Evolutionary conservation across 1,140 invertebrate species (phyloP), one percentile per base, ranked within the genome.

Genomic region (Listronotus bonariensis): DNA sequence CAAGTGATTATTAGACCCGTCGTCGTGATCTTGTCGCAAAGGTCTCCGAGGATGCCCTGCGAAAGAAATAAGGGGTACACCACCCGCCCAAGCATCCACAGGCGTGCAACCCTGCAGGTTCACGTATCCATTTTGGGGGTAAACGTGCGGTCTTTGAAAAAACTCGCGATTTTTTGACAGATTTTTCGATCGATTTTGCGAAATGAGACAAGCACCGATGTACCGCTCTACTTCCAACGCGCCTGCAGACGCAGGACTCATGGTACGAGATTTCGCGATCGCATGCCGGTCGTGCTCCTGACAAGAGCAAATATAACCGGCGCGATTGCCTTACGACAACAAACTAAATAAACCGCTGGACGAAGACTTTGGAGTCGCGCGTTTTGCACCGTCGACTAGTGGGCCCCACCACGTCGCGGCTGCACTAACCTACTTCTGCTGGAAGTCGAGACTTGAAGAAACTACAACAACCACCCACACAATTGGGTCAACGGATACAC

Each of bases 121-220:
- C 65, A 62, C 70, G 57, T 69, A 72, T 2, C 67, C 68, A 74
- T 79, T 73, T 75, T 71, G 67, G 74, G 79, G 74, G 15, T 65
- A 54, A 10, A 32, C 17, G 6, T 59, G 43, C 0, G 40, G 12
- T n/a, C 41, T 38, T 14, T 31, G 31, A 18, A 46, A 48, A 12
- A 43, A 49, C 18, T 60, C 76, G 80, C 77, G 78, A 77, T 75
- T 76, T 77, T 79, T 79, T 79, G 15, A 61, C 12, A 11, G 20
- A 17, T 56, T 64, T 69, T 74, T 70, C 32, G 63, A 60, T 10
- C 65, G 72, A 71, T 83, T 82, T 74, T 84, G 80, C 12, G 84
- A 83, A 55, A 88, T 87, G 45, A 88, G 74, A 73, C 84, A 87
- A 63, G 83, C 85, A 59, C 86, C 87, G 63, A 87, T 84, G 76